Evolutionary conservation across 2,113 vertebrate species (phyloP).

Genomic region (Anhinga rufa): DNA sequence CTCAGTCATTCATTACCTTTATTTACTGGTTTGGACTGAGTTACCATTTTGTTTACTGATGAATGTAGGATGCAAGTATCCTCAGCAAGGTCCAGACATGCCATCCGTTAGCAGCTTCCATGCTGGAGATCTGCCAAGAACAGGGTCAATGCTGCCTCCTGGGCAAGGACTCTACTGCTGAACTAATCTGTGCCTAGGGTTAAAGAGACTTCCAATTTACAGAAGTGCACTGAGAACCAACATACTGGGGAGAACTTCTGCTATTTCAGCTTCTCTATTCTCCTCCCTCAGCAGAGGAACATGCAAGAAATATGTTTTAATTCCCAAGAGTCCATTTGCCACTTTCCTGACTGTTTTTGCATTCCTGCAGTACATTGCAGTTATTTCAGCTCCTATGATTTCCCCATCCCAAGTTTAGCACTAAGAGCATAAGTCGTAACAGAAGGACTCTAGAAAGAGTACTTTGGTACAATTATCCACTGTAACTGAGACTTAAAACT

Average conservation of each 20-base stretch:
- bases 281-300: background rate
- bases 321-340: background rate
- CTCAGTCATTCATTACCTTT: background rate
- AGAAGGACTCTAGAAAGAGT: background rate
- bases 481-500: background rate
- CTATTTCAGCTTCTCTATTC: background rate
- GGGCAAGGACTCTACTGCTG: background rate
- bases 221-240: background rate
- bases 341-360: background rate
- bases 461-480: background rate
- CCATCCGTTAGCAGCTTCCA: background rate
- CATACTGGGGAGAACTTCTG: background rate
- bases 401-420: background rate
- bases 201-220: background rate
- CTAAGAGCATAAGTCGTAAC: background rate
- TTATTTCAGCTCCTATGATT: background rate
- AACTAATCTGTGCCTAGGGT: background rate
- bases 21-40: background rate
- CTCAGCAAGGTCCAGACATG: background rate
- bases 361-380: background rate
- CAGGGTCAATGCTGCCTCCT: background rate
- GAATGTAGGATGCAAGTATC: background rate
- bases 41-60: background rate
- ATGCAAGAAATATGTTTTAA: background rate
- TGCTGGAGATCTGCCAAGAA: background rate